phyloP scores from a whole-genome alignment of 2,888 invertebrate species.

The Pteria penguin region DNA sequence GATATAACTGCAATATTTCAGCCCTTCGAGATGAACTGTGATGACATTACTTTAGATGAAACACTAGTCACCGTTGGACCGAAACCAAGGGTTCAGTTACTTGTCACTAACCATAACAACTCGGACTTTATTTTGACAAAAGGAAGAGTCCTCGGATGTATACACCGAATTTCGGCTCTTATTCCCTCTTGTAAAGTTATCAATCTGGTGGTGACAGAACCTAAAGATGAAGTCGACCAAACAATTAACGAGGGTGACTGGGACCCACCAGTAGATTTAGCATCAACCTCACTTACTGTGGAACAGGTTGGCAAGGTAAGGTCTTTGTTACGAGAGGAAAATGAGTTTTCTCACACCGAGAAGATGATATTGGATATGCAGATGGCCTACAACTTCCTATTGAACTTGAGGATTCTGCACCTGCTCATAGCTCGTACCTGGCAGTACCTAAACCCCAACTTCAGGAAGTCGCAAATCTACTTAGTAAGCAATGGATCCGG shows the following conservation, averaged over 20 bases:
- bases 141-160: neutral
- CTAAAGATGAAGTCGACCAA: neutral
- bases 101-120: neutral
- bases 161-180: neutral
- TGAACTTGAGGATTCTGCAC: slow-evolving; percentile 41
- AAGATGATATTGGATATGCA: slow-evolving; percentile 41
- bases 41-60: neutral
- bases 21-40: neutral
- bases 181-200: neutral
- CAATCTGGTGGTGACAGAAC: neutral
- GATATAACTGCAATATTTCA: neutral
- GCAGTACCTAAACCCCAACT: slow-evolving; percentile 48
- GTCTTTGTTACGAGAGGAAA: neutral
- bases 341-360: neutral
- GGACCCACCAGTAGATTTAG: slow-evolving; percentile 3
- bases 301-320: neutral
- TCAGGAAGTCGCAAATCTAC: slow-evolving; percentile 48
- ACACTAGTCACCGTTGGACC: neutral
- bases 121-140: slow-evolving; percentile 1
- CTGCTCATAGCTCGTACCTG: slow-evolving; percentile 45
- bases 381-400: slow-evolving; percentile 46
- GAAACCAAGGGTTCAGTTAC: neutral
- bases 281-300: neutral
- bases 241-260: neutral
- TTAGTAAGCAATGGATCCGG: slow-evolving; percentile 42